Percentiles rank a stretch among this genome's conserved stretches.
Evolutionary conservation across 2,888 invertebrate genomes (phyloP).

Genomic region (Cerceris ruficornis): DNA sequence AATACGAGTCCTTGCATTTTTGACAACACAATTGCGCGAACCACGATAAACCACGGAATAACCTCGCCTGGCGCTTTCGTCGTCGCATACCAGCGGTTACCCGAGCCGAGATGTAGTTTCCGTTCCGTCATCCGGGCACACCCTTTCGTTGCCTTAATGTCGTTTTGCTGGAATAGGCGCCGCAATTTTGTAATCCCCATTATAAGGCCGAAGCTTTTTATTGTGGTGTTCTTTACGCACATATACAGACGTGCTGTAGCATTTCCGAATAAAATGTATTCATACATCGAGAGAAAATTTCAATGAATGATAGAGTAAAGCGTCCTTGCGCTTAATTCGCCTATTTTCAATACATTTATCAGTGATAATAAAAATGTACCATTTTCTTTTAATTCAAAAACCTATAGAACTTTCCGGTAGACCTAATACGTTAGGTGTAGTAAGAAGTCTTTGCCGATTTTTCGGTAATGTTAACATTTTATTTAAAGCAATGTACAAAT

Average conservation of each 20-base stretch:
- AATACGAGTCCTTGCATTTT: constrained; percentile 48
- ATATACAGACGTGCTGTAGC: background rate
- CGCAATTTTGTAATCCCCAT: background rate
- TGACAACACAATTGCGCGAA: constrained; percentile 40
- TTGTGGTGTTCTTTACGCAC: background rate
- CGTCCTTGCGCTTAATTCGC: no score
- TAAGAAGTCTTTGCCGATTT: no score
- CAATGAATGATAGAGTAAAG: no score
- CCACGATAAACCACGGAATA: constrained; percentile 36
- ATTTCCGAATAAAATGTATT: no score
- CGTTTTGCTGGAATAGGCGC: background rate
- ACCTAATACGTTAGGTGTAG: no score
- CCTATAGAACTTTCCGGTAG: no score
- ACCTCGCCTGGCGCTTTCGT: constrained; percentile 23
- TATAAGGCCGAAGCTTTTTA: background rate
- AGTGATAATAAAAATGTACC: no score
- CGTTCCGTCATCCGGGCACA: background rate
- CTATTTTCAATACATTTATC: no score
- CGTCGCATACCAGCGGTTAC: constrained; percentile 56
- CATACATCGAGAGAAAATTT: no score
- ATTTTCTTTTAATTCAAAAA: no score
- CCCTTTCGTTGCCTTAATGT: background rate
- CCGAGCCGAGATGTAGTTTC: constrained; percentile 34
- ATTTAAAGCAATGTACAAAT: no score
- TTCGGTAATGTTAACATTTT: no score